Conservation (phyloP, 2,888 invertebrate species). For the Lucinisca nassula region DNA sequence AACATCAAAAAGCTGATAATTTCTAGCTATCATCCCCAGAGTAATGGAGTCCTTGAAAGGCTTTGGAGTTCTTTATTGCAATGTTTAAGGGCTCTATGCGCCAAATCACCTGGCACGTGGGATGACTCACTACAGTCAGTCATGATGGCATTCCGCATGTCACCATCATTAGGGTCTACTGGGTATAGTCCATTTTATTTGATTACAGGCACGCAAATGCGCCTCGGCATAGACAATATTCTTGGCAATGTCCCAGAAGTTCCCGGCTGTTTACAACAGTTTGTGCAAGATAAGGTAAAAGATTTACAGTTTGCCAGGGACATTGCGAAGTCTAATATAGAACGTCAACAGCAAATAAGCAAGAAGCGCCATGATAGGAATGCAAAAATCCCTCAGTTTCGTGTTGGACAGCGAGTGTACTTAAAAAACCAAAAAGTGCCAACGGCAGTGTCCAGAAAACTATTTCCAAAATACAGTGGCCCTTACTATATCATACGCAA, state of each 20-base stretch:
- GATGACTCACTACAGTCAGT: not conserved
- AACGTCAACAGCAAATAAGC: not conserved
- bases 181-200: conserved; percentile 36
- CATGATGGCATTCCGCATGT: conserved; percentile 35
- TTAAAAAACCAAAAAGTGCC: not conserved
- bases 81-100: not conserved
- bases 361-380: conserved; percentile 31
- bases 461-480: conserved; percentile 22
- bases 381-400: conserved; percentile 20
- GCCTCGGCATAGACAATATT: conserved; percentile 4
- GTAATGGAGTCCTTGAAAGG: not conserved
- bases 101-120: conserved; percentile 15
- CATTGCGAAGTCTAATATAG: conserved; percentile 6
- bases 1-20: not conserved
- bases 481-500: conserved; percentile 30
- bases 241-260: conserved; percentile 5
- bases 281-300: not conserved
- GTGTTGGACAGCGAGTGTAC: conserved; percentile 23
- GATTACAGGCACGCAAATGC: conserved; percentile 30
- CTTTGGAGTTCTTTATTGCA: conserved; percentile 1
- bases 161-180: conserved; percentile 16
- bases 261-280: not conserved
- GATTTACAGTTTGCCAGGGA: not conserved
- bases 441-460: conserved; percentile 22
- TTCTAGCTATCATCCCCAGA: conserved; percentile 8